Base-by-base conservation (phyloP, 2,888 invertebrate species). In the Pharmacophagus antenor region DNA sequence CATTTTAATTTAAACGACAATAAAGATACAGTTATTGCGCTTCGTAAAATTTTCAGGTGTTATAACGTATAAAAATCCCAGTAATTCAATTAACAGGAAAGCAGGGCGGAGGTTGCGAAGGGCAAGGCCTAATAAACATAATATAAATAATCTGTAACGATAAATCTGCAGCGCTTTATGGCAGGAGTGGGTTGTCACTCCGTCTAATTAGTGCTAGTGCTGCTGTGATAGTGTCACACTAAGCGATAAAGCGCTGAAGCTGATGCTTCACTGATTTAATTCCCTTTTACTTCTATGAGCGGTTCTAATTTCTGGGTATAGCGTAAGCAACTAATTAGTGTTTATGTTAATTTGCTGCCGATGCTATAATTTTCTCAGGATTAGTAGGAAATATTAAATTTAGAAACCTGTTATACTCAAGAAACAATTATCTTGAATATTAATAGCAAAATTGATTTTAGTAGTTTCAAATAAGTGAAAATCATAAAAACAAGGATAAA, bases 101-200 rank as follows among this genome's bases (percentile, higher is more conserved):
- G 88, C 86, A 73, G 76, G 83, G 79, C 69, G 74, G 76, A 74
- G 77, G 79, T 79, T 65, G 73, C 71, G 77, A 77, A 77, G 82
- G 85, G 87, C 79, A 83, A 81, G 77, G 87, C 77, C 88, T 89
- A 88, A 88, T 89, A 89, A 89, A 88, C 88, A 88, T 89, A 89
- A 89, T 89, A 89, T 89, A 89, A 90, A 88, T 90, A 89, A 89
- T 90, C 89, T 88, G 82, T 68, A 79, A 83, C 87, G 87, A 88
- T 89, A 90, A 88, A 89, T 89, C 90, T 88, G 88, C 84, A 84
- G 82, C 87, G 86, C 83, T 88, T 89, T 89, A 89, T 86, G 88
- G 83, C 84, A 81, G 87, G 89, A 88, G 89, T 88, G 90, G 89
- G 89, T 89, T 89, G 89, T 88, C 89, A 89, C 88, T 88, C 78